Evolutionary conservation across 2,113 vertebrate genomes (phyloP).

Genomic region (Anarhynchus alexandrinus): DNA sequence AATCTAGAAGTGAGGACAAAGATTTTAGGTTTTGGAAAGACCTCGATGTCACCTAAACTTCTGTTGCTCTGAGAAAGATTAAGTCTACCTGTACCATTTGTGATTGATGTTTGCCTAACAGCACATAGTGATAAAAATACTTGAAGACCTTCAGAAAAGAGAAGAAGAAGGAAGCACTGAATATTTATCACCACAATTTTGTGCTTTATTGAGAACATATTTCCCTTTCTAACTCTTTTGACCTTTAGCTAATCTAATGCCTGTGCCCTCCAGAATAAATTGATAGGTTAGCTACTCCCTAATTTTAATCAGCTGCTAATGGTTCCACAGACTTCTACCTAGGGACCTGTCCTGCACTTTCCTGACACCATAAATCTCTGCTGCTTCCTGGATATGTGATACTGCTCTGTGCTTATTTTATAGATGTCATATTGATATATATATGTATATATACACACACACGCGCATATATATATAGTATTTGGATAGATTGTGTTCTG

Average conservation of each 20-base stretch:
- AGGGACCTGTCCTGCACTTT: neutral
- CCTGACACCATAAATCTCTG: neutral
- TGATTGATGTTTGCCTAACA: conserved; percentile 21
- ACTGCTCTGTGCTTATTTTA: neutral
- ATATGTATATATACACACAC: neutral
- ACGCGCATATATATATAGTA: neutral
- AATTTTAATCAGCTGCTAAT: neutral
- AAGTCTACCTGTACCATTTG: neutral
- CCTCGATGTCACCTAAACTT: neutral
- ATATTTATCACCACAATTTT: conserved; percentile 28
- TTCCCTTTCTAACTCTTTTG: neutral
- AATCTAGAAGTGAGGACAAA: neutral
- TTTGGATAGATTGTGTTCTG: neutral
- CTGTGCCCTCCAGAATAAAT: neutral
- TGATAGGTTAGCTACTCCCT: neutral
- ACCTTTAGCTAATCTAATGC: conserved; percentile 16
- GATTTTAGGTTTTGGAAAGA: neutral
- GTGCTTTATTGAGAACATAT: neutral
- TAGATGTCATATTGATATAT: neutral
- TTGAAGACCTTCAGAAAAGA: conserved; percentile 11
- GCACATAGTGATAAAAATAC: conserved; percentile 10
- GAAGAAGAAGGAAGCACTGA: neutral
- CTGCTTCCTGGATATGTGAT: neutral
- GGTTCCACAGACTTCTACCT: neutral
- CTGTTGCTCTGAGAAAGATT: neutral